These are phyloP conservation scores for Procavia capensis DNA, from an alignment of 2,113 vertebrate species.

Conservation along the genomic window DNA sequence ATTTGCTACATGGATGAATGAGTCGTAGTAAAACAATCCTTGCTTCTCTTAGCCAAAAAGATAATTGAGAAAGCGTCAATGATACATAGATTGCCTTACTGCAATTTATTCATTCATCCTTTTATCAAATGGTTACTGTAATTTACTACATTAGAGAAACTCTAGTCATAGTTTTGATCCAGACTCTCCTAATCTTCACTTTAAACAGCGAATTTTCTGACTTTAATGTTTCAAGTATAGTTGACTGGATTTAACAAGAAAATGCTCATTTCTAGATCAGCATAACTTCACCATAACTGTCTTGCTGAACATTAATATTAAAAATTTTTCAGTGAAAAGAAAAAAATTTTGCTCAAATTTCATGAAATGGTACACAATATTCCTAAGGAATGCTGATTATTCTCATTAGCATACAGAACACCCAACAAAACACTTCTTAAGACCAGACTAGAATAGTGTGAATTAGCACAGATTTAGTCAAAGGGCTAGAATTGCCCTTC, in stretches of 20 bases:
- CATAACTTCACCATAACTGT: not conserved
- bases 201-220: not conserved
- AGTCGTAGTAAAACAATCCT: not conserved
- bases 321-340: not conserved
- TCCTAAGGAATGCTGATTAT: not conserved
- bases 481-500: not conserved
- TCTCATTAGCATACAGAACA: not conserved
- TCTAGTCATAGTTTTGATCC: not conserved
- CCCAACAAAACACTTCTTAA: not conserved
- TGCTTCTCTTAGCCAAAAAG: not conserved
- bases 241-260: not conserved
- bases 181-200: not conserved
- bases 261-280: not conserved
- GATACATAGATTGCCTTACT: not conserved
- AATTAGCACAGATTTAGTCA: not conserved
- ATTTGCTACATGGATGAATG: not conserved
- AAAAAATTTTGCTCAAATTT: not conserved
- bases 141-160: not conserved
- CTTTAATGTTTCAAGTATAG: not conserved
- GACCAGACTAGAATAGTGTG: not conserved
- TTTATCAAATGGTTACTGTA: conserved; percentile 12
- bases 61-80: not conserved
- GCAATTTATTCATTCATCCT: not conserved
- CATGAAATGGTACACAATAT: not conserved
- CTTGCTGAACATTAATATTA: not conserved